Base-by-base conservation (phyloP, 2,888 invertebrate genomes). In the Auanema sp. region DNA sequence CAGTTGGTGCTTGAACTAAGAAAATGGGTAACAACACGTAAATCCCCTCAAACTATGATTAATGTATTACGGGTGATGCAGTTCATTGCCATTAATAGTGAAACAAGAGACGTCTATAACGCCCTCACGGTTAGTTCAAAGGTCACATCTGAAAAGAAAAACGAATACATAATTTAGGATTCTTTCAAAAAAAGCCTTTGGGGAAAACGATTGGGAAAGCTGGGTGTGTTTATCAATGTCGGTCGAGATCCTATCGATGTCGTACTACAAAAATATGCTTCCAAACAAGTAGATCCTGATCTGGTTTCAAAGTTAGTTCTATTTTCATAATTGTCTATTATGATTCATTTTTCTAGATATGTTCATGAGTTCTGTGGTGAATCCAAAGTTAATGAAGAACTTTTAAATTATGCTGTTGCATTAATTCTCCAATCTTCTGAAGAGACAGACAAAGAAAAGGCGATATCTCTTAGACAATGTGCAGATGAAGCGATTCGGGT, bases 31-130 rank as follows among this genome's bases (percentile, higher is more conserved):
- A 18, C 21, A 14, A 42, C 21, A 5, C 47, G 60, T 1, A 40
- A 50, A 16, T 42, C 52, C 12, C 64, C 64, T 6, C 66, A 67
- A 51, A 62, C 71, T 1, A 57, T 58, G 21, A 23, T 74, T 44
- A 71, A 71, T 42, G 71, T 62, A 43, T 51, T 71, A 0, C 60
- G 69, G 25, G 24, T 66, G 5, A 60, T 67, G 4, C 66, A 69
- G 43, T 55, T 66, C 41, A 64, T 69, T 16, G 49, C 52, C 8
- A 16, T 54, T 16, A n/a, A 23, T 33, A 10, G 41, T 14, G 43
- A 47, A 21, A 47, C 47, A 10, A 16, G 47, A 21, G 47, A 47
- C 10, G 16, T 18, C 47, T 47, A 47, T 21, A 47, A 47, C 6
- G 21, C 21, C 6, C 47, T 47, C 10, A 47, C 47, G 3, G 47